These are phyloP conservation scores for Cataglyphis altisquamis DNA, from an alignment of 2,888 invertebrate species.

Conservation along the genomic window DNA sequence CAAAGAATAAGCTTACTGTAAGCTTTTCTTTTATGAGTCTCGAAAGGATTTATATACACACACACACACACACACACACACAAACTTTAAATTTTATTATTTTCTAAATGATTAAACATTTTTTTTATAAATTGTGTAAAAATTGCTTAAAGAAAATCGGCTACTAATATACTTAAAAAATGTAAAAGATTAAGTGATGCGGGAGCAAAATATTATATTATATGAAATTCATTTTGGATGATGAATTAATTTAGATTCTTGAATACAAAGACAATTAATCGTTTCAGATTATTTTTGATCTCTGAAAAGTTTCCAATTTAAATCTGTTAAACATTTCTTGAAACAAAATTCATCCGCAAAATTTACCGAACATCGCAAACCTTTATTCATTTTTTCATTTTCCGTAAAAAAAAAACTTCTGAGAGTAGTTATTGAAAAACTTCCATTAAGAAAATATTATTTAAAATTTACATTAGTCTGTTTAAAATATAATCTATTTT, in stretches of 20 bases:
- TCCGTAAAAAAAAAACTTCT: neutral
- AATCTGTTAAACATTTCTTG: slow-evolving; percentile 8
- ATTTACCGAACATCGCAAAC: neutral
- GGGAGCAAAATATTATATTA: neutral
- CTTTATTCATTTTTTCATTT: neutral
- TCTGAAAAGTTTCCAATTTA: neutral
- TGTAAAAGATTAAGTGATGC: neutral
- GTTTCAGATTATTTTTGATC: neutral
- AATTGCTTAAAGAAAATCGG: neutral
- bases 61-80: no score
- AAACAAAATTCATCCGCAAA: neutral
- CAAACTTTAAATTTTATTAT: neutral
- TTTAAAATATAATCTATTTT: neutral
- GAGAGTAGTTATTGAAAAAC: neutral
- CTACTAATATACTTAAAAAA: neutral
- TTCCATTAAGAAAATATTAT: neutral
- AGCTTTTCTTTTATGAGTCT: neutral
- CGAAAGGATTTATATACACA: neutral
- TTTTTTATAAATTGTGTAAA: neutral
- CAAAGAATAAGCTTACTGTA: neutral
- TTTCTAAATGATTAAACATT: neutral
- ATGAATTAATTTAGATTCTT: neutral
- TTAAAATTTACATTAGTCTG: neutral
- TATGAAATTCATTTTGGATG: neutral
- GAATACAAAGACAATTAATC: neutral